Conservation (phyloP, 2,797 vertebrate species). For the Trichosurus vulpecula region DNA sequence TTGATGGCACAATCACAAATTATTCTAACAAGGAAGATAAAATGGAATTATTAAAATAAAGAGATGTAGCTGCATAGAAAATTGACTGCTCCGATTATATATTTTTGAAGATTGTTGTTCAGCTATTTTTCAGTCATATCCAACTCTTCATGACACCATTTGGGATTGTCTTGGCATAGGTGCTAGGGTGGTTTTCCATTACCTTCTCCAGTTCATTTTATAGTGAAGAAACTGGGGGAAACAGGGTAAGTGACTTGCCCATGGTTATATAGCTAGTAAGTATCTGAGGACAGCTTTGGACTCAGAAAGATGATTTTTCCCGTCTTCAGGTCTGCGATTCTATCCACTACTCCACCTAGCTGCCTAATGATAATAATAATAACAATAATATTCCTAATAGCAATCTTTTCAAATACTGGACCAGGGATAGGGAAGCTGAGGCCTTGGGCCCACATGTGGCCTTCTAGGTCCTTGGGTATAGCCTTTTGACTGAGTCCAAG, state of each 20-base stretch:
- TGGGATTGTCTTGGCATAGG: neutral
- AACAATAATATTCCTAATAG: neutral
- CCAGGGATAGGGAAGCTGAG: too few species aligned
- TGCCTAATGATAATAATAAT: neutral
- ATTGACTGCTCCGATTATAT: neutral
- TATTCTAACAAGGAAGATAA: neutral
- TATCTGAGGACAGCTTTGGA: neutral
- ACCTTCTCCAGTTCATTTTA: neutral
- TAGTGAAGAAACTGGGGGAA: neutral
- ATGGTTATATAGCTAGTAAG: neutral
- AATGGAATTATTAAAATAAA: neutral
- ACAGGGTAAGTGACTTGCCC: neutral
- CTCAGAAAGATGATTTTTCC: neutral
- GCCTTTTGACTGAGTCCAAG: too few species aligned
- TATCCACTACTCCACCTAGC: neutral
- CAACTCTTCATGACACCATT: neutral
- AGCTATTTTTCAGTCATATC: neutral
- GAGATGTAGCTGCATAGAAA: neutral
- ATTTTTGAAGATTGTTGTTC: neutral
- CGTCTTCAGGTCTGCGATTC: neutral
- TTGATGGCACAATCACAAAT: neutral
- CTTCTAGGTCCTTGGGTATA: too few species aligned
- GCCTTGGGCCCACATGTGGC: too few species aligned
- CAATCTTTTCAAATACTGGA: neutral
- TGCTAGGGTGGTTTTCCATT: neutral